These are phyloP conservation scores for Sorex fumeus DNA, from an alignment of 2,113 vertebrate genomes.

Conservation along the genomic window DNA sequence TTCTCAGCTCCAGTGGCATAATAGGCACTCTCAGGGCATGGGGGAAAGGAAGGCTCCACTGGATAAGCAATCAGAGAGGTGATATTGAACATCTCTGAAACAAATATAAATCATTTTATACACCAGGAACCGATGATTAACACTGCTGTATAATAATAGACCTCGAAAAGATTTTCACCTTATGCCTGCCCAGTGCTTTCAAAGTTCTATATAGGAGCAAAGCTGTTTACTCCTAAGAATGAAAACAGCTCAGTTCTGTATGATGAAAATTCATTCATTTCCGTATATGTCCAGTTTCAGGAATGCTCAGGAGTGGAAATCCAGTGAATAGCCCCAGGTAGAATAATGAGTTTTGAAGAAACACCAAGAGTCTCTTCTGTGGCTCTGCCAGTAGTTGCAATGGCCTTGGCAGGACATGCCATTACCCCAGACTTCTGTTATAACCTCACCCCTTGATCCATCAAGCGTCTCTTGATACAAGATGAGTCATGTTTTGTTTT, in stretches of 20 bases:
- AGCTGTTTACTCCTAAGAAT: not conserved
- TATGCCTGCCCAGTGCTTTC: not conserved
- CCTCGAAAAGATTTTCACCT: not conserved
- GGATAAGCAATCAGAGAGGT: not conserved
- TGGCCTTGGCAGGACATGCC: not conserved
- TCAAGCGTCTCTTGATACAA: not conserved
- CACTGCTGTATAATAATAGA: not conserved
- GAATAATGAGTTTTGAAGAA: not conserved
- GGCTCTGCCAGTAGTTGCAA: not conserved
- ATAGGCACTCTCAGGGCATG: not conserved
- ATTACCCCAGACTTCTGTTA: not conserved
- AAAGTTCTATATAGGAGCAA: not conserved
- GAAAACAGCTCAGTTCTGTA: not conserved
- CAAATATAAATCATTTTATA: conserved; percentile 24
- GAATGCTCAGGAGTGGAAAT: not conserved
- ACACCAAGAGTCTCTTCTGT: not conserved
- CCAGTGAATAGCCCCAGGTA: conserved; percentile 11
- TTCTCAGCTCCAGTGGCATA: not conserved
- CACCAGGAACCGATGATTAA: not conserved
- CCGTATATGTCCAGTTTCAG: not conserved
- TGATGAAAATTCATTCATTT: not conserved
- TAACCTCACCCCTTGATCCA: not conserved
- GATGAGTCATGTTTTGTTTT: too few species aligned
- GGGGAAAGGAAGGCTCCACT: not conserved
- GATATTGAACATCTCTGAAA: conserved; percentile 5